phyloP scores from a whole-genome alignment of 2,113 vertebrate species.

The Ploceus nigricollis region DNA sequence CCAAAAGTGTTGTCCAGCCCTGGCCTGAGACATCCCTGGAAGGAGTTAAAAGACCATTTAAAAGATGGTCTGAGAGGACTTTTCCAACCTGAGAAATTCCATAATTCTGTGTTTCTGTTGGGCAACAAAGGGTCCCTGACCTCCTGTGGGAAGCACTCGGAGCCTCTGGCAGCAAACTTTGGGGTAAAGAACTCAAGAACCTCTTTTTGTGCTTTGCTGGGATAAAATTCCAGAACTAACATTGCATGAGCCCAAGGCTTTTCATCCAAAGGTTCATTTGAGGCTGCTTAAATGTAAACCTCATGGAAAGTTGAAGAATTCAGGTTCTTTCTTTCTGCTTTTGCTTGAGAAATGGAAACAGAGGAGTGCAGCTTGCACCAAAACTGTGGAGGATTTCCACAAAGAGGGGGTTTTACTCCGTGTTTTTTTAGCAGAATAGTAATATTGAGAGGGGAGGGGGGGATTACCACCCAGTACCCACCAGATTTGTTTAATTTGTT shows the following conservation, averaged over 20 bases:
- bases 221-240: neutral
- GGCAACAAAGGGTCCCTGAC: neutral
- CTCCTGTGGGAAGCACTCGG: fast-evolving
- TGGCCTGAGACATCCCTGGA: neutral
- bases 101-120: neutral
- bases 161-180: neutral
- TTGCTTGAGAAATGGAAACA: neutral
- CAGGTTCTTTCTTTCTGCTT: neutral
- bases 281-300: neutral
- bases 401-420: fast-evolving
- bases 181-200: neutral
- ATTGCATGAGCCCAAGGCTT: neutral
- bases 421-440: neutral
- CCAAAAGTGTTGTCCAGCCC: neutral
- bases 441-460: fast-evolving
- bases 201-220: neutral
- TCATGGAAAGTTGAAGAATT: neutral
- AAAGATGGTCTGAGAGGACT: neutral
- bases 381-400: neutral
- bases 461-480: neutral
- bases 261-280: neutral
- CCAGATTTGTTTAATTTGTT: neutral
- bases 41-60: neutral
- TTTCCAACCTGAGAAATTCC: neutral
- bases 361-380: neutral